Evolutionary conservation across 2,888 invertebrate species (phyloP), one percentile per base, ranked within the genome.

Genomic region (Clivina fossor): DNA sequence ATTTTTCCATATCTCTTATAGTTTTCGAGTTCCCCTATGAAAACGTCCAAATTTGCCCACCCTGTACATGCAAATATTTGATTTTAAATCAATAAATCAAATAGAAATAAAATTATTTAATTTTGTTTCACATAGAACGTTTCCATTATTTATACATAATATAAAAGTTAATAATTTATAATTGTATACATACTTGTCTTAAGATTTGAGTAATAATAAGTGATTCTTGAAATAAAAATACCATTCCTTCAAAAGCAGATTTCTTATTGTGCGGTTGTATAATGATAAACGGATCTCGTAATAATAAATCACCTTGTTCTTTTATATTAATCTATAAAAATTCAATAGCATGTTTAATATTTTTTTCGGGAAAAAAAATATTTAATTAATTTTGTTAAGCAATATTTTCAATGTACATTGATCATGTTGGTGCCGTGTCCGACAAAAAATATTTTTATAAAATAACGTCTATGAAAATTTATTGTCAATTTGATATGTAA

Each of bases 221-320:
- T 18, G 68, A 63, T 54, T 69, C 63, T 43, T 69, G 66, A 59
- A 72, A 74, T 26, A 74, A 57, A 56, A 73, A 74, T 22, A 73
- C 62, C 61, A 69, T 66, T 1, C 65, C 53, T 33, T 69, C 68
- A 26, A 65, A 62, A 77, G 76, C 59, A 75, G 76, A 20, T 74
- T 67, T 57, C 75, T 68, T 60, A 76, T 72, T 16, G 77, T 71
- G 28, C 74, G 71, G 46, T 70, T 70, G 69, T 77, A 78, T 73
- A 26, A 55, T 38, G 5, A 16, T 30, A 16, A 55, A 55, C 16
- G 8, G 8, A 22, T 55, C 55, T 26, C 55, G 26, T 32, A 55
- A 16, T 22, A 55, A 28, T 16, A 55, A 16, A 13, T 38, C 30
- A 5, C 55, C 11, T 37, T 44, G 37, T n/a, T 43, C 53, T 19